Evolutionary conservation across 1,140 invertebrate genomes (phyloP).

Genomic region (Solenopsis fugax): DNA sequence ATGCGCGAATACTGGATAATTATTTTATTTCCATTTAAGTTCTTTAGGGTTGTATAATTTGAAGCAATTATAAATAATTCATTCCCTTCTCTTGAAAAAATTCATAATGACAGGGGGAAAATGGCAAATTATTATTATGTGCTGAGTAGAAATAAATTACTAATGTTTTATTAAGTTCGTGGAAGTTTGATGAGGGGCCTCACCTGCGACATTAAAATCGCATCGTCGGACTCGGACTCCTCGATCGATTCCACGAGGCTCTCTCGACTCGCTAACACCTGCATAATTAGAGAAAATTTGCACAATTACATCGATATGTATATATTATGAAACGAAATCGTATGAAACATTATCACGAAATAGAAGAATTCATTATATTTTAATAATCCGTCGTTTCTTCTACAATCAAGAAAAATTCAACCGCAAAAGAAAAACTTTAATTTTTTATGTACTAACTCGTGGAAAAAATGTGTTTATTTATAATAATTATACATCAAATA

Average conservation of each 20-base stretch:
- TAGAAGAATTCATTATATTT: background rate
- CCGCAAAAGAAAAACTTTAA: background rate
- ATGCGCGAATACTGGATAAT: background rate
- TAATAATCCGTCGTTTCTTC: background rate
- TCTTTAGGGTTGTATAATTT: background rate
- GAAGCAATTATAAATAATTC: background rate
- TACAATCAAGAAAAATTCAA: conserved; percentile 49
- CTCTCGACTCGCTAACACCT: conserved; percentile 92
- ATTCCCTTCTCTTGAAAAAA: background rate
- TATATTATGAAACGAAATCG: background rate
- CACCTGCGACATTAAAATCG: conserved; percentile 92
- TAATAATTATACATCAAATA: too few species aligned
- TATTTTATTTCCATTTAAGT: background rate
- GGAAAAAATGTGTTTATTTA: too few species aligned
- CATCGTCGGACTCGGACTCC: conserved; percentile 92
- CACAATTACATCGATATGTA: conserved; percentile 50
- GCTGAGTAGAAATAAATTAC: background rate
- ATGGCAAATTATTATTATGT: background rate
- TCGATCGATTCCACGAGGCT: conserved; percentile 91
- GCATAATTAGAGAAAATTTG: conserved; percentile 82
- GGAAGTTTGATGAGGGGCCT: background rate
- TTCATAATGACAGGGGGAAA: background rate
- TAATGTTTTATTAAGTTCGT: background rate
- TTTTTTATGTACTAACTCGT: background rate
- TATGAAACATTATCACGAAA: background rate